These are phyloP conservation scores for Mythimna albipuncta DNA, from an alignment of 2,888 invertebrate genomes.

Conservation along the genomic window DNA sequence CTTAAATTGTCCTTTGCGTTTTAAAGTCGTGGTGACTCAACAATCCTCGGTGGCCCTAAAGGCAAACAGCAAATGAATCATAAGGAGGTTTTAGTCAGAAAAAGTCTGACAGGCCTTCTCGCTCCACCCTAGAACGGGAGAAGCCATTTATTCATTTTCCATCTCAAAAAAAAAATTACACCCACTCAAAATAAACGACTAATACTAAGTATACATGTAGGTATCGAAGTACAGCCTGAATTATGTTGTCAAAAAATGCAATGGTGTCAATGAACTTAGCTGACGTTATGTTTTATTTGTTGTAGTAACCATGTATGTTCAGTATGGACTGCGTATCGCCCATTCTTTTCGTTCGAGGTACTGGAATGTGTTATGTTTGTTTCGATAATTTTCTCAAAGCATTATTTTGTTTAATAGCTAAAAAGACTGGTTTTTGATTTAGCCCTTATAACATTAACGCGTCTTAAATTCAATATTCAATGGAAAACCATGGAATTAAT, in stretches of 20 bases:
- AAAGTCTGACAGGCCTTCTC: no score
- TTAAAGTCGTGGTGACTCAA: no score
- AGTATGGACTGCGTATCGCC: slow-evolving; percentile 2
- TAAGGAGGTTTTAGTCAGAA: no score
- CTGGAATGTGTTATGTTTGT: background rate
- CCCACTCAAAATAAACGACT: no score
- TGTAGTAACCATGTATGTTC: slow-evolving; percentile 20
- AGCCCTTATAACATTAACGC: background rate
- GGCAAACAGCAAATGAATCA: no score
- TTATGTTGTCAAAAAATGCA: slow-evolving; percentile 43
- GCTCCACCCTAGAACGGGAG: no score
- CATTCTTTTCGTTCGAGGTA: slow-evolving; percentile 24
- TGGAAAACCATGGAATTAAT: no score
- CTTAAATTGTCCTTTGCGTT: no score
- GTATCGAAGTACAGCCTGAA: background rate
- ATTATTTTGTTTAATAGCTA: background rate
- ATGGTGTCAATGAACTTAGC: slow-evolving; percentile 34
- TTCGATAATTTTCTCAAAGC: slow-evolving; percentile 2
- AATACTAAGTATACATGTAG: background rate
- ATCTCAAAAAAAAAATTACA: no score
- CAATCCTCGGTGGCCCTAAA: no score
- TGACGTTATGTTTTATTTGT: slow-evolving; percentile 22
- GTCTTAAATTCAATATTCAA: no score
- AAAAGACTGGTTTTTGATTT: background rate
- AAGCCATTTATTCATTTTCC: no score